phyloP scores from a whole-genome alignment of 2,797 vertebrate species.

The Muscicapa comitata region DNA sequence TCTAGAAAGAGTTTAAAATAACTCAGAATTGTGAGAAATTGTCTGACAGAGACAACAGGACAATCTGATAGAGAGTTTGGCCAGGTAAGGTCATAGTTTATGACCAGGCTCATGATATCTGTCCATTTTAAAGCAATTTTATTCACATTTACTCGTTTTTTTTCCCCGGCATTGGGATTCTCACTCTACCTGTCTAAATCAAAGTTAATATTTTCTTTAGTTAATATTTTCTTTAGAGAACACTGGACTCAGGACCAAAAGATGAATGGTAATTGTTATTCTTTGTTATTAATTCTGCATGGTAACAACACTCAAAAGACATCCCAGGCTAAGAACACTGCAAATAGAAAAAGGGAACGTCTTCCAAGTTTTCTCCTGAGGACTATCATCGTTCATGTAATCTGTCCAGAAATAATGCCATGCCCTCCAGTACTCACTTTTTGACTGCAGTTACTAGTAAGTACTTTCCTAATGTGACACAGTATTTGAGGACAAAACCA shows the following conservation, averaged over 20 bases:
- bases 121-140: background rate
- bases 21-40: background rate
- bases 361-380: background rate
- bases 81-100: background rate
- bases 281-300: background rate
- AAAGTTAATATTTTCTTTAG: background rate
- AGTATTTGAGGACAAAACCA: background rate
- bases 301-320: background rate
- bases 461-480: rapidly evolving
- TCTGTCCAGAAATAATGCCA: background rate
- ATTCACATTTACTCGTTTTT: background rate
- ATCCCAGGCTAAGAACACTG: background rate
- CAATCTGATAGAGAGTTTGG: background rate
- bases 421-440: background rate
- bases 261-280: rapidly evolving
- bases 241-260: background rate
- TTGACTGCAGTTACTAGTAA: background rate
- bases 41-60: background rate
- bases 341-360: background rate
- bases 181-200: background rate
- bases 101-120: background rate
- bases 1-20: background rate
- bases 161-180: background rate
- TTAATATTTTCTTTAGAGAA: background rate
- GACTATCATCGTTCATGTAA: background rate